A percentile compares a stretch with the other conserved stretches of the same genome.
phyloP scores from a whole-genome alignment of 2,113 vertebrate genomes.

The Urocitellus parryii region DNA sequence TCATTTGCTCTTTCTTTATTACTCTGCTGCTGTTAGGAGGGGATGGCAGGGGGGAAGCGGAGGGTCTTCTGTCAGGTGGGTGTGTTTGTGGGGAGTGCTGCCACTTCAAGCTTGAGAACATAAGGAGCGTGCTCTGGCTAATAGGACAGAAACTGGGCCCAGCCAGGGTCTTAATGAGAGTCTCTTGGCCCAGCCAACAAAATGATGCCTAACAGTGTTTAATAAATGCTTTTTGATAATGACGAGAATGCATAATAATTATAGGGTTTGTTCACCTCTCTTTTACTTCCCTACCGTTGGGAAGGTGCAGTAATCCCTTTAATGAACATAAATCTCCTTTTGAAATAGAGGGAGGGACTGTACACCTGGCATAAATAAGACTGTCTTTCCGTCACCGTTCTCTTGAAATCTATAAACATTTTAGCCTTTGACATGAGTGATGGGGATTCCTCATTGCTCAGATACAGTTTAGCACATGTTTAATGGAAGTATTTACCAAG shows the following conservation, averaged over 20 bases:
- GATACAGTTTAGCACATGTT: slow-evolving; percentile 52
- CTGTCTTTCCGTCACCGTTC: slow-evolving; percentile 54
- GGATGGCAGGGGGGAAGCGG: neutral
- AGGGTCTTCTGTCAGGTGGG: neutral
- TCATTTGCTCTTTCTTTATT: neutral
- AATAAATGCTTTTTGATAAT: slow-evolving; percentile 65
- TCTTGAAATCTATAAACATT: slow-evolving; percentile 66
- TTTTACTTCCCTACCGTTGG: slow-evolving; percentile 23
- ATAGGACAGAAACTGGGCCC: neutral
- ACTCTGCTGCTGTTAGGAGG: neutral
- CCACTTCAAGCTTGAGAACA: neutral
- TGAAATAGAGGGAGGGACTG: slow-evolving; percentile 59
- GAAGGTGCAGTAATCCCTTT: slow-evolving; percentile 67
- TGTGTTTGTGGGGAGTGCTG: neutral
- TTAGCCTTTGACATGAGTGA: slow-evolving; percentile 39
- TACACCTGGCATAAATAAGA: slow-evolving; percentile 32
- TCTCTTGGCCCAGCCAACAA: slow-evolving; percentile 53
- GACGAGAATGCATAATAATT: slow-evolving; percentile 72
- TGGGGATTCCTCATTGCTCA: slow-evolving; percentile 48
- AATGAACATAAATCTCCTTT: slow-evolving; percentile 72
- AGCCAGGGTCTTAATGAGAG: neutral
- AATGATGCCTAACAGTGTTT: slow-evolving; percentile 40
- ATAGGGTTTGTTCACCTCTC: slow-evolving; percentile 61
- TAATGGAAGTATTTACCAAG: slow-evolving; percentile 35
- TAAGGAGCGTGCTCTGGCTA: neutral